Base-by-base conservation (phyloP, 2,888 invertebrate genomes). In the Tetanocera ferruginea region DNA sequence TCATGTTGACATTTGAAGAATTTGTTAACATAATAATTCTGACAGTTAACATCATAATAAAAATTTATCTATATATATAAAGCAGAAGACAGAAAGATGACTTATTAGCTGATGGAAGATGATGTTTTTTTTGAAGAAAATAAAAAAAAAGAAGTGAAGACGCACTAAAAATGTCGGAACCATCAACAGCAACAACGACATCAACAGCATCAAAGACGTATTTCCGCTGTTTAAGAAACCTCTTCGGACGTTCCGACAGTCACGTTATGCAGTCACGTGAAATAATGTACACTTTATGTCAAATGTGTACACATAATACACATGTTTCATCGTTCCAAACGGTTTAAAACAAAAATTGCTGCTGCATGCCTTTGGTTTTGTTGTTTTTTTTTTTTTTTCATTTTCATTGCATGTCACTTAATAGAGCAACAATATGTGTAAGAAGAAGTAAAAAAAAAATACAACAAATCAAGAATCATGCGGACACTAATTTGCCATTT, bases 401-500 rank as follows among this genome's bases (percentile, higher is more conserved):
- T 66, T 66, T 28, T 51, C 51, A 25, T 66, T 37, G 31, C 9
- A 67, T 23, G 11, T 8, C 4, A 23, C 28, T 60, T 60, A 60
- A 60, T 60, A 28, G 25, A 51, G 28, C 23, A 19, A 37, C 25
- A 49, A 37, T 23, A n/a, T 28, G 28, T 49, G 37, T 43, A 25
- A 43, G 69, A 51, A 51, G 52, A 43, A 19, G n/a, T 62, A 28
- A 60, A 64, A 43, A 34, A 62, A 17, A 55, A 11, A 31, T 25
- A 60, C 25, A 77, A 67, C 77, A 67, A 76, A 78, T 87, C 85
- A 88, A 86, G 86, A 88, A 87, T 87, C 88, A 87, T 83, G 85
- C 28, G 60, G 82, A 86, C 88, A 88, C 87, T 88, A 87, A 88
- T 87, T 87, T 87, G 88, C 87, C 88, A 88, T 87, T 87, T 87